Conservation (phyloP, 2,113 vertebrate species). For the Platanista minor region DNA sequence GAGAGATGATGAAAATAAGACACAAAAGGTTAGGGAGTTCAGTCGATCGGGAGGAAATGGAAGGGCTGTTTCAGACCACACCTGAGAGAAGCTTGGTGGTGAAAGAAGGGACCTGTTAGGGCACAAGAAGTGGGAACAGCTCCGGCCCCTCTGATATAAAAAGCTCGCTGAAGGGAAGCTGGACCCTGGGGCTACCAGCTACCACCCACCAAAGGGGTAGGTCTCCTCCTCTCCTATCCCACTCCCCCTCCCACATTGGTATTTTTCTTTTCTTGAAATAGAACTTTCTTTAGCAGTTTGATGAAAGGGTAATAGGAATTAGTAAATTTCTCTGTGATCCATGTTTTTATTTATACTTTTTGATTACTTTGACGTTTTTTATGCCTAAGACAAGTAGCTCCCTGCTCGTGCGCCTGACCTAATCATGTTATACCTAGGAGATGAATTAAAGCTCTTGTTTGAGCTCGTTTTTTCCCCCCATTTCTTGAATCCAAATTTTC, state of each 20-base stretch:
- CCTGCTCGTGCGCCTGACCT: neutral
- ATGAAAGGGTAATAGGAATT: neutral
- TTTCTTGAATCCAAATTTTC: neutral
- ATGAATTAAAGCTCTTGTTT: neutral
- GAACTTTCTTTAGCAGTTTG: neutral
- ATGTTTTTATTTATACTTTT: slow-evolving; percentile 1
- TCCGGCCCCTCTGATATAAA: neutral
- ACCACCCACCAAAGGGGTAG: neutral
- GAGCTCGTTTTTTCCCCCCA: neutral
- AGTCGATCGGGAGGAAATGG: neutral
- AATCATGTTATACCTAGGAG: neutral
- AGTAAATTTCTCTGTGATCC: neutral
- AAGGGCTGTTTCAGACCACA: neutral
- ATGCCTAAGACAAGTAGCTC: neutral
- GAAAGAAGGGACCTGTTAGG: neutral
- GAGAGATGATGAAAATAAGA: neutral
- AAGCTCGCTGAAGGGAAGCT: neutral
- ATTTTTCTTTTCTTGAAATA: neutral
- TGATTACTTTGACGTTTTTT: neutral
- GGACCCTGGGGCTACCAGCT: too few relatives aligned
- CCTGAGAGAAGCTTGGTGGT: neutral
- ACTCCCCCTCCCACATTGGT: too few relatives aligned
- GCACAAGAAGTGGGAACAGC: neutral
- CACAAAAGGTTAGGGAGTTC: neutral
- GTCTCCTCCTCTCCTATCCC: neutral